Percentiles rank a stretch among this genome's conserved stretches.
phyloP scores from a whole-genome alignment of 2,797 vertebrate species.

The Ceryle rudis region DNA sequence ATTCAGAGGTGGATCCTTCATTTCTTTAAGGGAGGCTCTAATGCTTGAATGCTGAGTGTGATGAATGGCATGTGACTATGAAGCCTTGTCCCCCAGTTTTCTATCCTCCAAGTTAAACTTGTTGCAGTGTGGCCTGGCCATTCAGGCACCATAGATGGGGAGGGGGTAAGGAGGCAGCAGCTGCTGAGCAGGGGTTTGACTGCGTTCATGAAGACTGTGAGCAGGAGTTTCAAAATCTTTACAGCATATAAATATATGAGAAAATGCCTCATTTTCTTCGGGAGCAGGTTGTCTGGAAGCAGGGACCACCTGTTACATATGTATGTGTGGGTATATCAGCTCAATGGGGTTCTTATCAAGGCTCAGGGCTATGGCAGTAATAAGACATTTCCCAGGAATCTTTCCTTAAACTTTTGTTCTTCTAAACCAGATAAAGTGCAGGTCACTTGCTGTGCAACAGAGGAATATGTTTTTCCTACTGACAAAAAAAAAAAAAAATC shows the following conservation, averaged over 20 bases:
- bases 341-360: neutral
- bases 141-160: neutral
- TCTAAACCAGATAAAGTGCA: neutral
- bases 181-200: neutral
- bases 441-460: neutral
- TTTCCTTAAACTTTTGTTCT: conserved; percentile 13
- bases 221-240: neutral
- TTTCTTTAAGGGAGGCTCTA: neutral
- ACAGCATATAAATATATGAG: neutral
- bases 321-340: neutral
- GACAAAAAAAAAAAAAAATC: neutral
- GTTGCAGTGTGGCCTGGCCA: neutral
- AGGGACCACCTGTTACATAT: conserved; percentile 24
- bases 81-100: neutral
- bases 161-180: neutral
- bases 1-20: neutral
- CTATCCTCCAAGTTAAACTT: neutral
- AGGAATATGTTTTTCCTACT: neutral
- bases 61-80: neutral
- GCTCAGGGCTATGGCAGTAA: neutral
- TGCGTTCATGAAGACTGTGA: rapidly evolving
- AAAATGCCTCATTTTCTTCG: neutral
- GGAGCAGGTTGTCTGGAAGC: conserved; percentile 34
- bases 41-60: neutral
- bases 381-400: conserved; percentile 29